Conservation (phyloP, 1,140 invertebrate genomes). For the Contarinia nasturtii region DNA sequence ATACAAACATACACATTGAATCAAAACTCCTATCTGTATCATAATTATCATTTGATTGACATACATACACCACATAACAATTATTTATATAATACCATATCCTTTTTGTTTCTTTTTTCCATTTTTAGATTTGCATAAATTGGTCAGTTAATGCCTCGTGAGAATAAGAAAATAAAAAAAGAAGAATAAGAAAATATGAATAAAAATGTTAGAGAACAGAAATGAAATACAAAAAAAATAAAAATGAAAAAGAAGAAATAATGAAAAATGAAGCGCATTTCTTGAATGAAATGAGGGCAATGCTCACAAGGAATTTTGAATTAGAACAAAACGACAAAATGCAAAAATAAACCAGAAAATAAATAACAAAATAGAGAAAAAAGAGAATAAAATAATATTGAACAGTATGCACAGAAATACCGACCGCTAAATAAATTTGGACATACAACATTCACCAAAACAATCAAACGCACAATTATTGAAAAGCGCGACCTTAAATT, state of each 20-base stretch:
- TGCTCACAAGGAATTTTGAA: neutral
- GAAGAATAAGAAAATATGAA: conserved; percentile 6
- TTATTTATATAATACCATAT: conserved; percentile 1
- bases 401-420: conserved; percentile 7
- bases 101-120: conserved; percentile 2
- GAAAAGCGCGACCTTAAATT: neutral
- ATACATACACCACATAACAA: no score
- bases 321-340: no score
- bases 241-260: conserved; percentile 11
- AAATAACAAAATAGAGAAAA: neutral
- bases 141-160: conserved; percentile 16
- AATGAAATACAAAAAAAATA: conserved; percentile 7
- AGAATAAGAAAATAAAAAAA: conserved; percentile 2
- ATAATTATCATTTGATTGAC: no score
- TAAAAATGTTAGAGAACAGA: conserved; percentile 18
- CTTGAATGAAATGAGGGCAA: neutral
- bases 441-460: conserved; percentile 24
- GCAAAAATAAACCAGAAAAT: no score
- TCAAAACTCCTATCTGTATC: no score
- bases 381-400: neutral
- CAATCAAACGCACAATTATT: conserved; percentile 1
- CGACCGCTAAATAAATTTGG: conserved; percentile 1
- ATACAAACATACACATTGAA: no score
- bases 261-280: neutral
- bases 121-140: conserved; percentile 13